Evolutionary conservation across 2,797 vertebrate species (phyloP).

Genomic region (Hypotaenidia philippensis): DNA sequence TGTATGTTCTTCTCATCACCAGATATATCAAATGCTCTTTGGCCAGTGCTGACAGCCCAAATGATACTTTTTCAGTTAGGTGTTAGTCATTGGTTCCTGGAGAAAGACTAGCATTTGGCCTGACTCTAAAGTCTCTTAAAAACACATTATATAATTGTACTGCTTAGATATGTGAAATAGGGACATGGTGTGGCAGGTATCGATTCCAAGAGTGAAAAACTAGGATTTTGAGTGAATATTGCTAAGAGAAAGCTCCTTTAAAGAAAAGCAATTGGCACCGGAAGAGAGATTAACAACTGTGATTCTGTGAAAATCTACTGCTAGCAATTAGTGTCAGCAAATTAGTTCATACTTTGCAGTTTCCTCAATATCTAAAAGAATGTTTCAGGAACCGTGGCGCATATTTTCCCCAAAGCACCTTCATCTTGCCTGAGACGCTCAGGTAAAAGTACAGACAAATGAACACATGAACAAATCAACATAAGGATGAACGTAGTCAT

Average conservation of each 20-base stretch:
- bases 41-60: not conserved
- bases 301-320: not conserved
- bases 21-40: not conserved
- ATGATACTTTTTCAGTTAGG: not conserved
- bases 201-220: not conserved
- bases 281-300: not conserved
- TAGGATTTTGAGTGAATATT: not conserved
- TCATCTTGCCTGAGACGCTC: not conserved
- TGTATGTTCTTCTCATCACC: not conserved
- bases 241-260: not conserved
- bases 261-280: not conserved
- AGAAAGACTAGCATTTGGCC: not conserved
- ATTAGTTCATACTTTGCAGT: not conserved
- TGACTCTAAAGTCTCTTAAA: not conserved
- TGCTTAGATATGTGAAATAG: fast-evolving
- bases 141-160: fast-evolving
- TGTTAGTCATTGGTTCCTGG: not conserved
- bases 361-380: not conserved
- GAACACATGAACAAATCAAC: not conserved
- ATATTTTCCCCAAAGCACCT: not conserved
- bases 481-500: not conserved
- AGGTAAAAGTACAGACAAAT: not conserved
- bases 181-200: not conserved
- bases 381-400: not conserved
- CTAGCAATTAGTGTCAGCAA: not conserved